Conservation (phyloP, 2,888 invertebrate species). For the Microctonus brassicae region DNA sequence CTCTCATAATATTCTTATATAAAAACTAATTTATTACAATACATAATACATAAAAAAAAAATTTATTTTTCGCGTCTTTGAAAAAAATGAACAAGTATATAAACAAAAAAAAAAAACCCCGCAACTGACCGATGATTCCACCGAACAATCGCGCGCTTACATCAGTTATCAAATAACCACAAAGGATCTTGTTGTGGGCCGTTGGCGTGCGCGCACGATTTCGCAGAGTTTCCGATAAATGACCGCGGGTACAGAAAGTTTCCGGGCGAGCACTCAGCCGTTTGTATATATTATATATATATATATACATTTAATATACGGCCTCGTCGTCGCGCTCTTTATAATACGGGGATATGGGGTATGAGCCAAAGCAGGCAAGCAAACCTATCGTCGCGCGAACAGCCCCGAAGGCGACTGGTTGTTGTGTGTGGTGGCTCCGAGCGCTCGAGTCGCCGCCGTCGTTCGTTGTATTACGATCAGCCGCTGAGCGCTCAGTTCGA, state of each 20-base stretch:
- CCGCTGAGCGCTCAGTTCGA: slow-evolving; percentile 62
- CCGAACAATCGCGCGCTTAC: no score
- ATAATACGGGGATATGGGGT: not conserved
- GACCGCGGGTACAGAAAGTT: slow-evolving; percentile 31
- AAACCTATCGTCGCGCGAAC: slow-evolving; percentile 31
- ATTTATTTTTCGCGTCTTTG: no score
- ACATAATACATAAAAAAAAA: no score
- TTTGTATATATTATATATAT: not conserved
- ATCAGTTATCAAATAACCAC: not conserved
- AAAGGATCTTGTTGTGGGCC: slow-evolving; percentile 7
- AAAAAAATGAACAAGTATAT: no score
- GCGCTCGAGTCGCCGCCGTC: slow-evolving; percentile 45
- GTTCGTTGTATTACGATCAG: slow-evolving; percentile 60
- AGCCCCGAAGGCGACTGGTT: slow-evolving; percentile 25
- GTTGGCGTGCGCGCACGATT: not conserved
- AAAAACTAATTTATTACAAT: no score
- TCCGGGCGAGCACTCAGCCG: slow-evolving; percentile 14
- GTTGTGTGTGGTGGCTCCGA: slow-evolving; percentile 17
- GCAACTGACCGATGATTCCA: no score
- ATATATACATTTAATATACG: no score
- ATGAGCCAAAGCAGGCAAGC: not conserved
- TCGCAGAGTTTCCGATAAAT: slow-evolving; percentile 28
- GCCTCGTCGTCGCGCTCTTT: not conserved
- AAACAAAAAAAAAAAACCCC: not conserved
- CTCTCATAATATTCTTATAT: no score